phyloP scores from a whole-genome alignment of 2,888 invertebrate genomes.

The Gandaritis pyraliata region DNA sequence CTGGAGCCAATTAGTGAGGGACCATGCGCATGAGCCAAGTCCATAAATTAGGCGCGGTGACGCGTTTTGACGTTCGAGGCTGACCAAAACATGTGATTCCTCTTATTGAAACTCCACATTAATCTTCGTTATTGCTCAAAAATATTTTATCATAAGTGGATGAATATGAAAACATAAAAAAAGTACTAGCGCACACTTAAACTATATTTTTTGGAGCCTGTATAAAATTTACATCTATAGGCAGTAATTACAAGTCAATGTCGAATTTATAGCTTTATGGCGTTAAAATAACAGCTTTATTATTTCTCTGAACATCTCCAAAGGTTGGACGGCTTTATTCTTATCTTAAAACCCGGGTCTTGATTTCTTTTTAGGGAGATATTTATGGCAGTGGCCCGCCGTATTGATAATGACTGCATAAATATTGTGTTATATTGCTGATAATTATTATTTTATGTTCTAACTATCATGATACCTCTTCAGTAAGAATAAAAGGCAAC shows the following conservation, averaged over 20 bases:
- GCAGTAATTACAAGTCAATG: slow-evolving; percentile 27
- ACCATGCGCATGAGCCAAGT: slow-evolving; percentile 49
- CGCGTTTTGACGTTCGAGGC: slow-evolving; percentile 48
- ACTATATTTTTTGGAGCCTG: not conserved
- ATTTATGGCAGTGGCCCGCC: slow-evolving; percentile 23
- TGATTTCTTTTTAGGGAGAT: slow-evolving; percentile 19
- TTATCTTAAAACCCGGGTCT: slow-evolving; percentile 18
- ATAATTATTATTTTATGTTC: too few relatives aligned
- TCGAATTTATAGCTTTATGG: slow-evolving; percentile 36
- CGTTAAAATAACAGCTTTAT: slow-evolving; percentile 36
- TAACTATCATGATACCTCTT: too few relatives aligned
- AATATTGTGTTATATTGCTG: slow-evolving; percentile 13
- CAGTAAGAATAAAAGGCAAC: too few relatives aligned
- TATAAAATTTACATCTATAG: slow-evolving; percentile 2
- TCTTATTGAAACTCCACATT: slow-evolving; percentile 39
- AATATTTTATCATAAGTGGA: slow-evolving; percentile 16
- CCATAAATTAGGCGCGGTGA: slow-evolving; percentile 63
- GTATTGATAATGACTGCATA: slow-evolving; percentile 22
- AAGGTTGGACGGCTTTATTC: slow-evolving; percentile 26
- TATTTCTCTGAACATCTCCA: slow-evolving; percentile 26
- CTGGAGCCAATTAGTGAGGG: slow-evolving; percentile 56
- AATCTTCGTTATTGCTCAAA: slow-evolving; percentile 43
- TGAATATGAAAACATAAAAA: slow-evolving; percentile 14
- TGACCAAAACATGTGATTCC: slow-evolving; percentile 52
- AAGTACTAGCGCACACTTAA: too few relatives aligned